A percentile compares a stretch with the other conserved stretches of the same genome.
Conservation (phyloP, 2,888 invertebrate species). For the Ochropacha duplaris region DNA sequence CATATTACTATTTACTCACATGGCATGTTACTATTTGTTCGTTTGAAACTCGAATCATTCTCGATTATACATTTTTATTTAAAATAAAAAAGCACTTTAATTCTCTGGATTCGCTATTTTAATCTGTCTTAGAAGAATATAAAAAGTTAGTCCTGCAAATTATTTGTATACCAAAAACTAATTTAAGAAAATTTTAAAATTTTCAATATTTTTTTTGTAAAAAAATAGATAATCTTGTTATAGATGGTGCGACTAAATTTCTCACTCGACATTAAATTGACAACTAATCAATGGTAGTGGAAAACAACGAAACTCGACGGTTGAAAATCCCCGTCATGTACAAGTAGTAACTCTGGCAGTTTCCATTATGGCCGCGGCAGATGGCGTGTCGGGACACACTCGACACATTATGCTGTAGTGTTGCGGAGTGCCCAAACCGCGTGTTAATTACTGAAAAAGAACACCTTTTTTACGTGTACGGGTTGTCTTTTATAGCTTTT, state of each 20-base stretch:
- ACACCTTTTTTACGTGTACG: background rate
- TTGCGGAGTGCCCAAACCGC: background rate
- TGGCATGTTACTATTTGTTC: background rate
- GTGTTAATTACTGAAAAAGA: background rate
- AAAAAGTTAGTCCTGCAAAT: no score
- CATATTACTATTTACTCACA: slow-evolving; percentile 7
- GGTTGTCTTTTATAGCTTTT: background rate
- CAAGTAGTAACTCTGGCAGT: slow-evolving; percentile 26
- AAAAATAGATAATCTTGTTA: no score
- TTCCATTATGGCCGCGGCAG: slow-evolving; percentile 33
- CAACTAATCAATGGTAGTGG: background rate
- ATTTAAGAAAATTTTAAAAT: no score
- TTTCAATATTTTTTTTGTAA: no score
- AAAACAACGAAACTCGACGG: background rate
- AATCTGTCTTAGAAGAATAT: no score
- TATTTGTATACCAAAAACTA: no score
- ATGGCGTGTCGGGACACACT: slow-evolving; percentile 21
- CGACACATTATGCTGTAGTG: background rate
- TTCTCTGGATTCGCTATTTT: no score
- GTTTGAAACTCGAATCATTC: background rate
- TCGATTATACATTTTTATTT: background rate
- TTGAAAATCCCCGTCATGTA: slow-evolving; percentile 17
- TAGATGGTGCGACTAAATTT: no score
- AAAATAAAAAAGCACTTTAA: no score
- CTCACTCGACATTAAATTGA: background rate